Evolutionary conservation across 2,113 vertebrate genomes (phyloP).

Genomic region (Callaeas wilsoni): DNA sequence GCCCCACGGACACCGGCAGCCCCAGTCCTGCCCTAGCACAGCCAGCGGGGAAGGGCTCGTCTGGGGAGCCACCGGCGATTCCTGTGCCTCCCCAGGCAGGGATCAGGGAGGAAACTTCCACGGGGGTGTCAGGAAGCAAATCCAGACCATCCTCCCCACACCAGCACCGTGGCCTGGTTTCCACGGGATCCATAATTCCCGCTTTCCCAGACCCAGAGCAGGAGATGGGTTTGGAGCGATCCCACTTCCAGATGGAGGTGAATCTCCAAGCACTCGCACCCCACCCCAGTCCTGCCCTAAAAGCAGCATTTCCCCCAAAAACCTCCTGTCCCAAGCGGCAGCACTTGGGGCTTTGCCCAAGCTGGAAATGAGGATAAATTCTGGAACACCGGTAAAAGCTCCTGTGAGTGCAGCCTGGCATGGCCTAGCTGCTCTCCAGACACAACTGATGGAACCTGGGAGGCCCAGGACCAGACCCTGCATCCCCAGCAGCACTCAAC

Average conservation of each 20-base stretch:
- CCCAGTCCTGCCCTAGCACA: too few relatives aligned
- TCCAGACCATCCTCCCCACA: background rate
- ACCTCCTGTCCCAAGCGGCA: background rate
- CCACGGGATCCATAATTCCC: accelerated
- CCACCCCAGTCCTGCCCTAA: background rate
- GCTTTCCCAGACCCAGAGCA: background rate
- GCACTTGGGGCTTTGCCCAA: background rate
- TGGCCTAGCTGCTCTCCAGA: background rate
- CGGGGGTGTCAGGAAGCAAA: background rate
- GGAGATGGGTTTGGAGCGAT: accelerated
- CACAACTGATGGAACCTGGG: background rate
- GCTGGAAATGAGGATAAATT: background rate
- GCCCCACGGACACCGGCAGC: too few relatives aligned
- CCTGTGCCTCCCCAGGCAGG: background rate
- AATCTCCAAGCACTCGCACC: too few relatives aligned
- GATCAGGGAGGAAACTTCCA: background rate
- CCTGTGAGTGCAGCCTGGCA: accelerated
- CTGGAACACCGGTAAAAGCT: accelerated
- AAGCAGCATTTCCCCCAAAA: accelerated
- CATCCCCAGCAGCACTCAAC: background rate
- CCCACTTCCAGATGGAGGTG: accelerated
- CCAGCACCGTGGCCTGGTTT: background rate
- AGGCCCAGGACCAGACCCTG: background rate
- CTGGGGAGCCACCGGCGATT: background rate
- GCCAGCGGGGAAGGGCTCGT: too few relatives aligned